phyloP scores from a whole-genome alignment of 2,113 vertebrate genomes.

The Cryptotis parvus region DNA sequence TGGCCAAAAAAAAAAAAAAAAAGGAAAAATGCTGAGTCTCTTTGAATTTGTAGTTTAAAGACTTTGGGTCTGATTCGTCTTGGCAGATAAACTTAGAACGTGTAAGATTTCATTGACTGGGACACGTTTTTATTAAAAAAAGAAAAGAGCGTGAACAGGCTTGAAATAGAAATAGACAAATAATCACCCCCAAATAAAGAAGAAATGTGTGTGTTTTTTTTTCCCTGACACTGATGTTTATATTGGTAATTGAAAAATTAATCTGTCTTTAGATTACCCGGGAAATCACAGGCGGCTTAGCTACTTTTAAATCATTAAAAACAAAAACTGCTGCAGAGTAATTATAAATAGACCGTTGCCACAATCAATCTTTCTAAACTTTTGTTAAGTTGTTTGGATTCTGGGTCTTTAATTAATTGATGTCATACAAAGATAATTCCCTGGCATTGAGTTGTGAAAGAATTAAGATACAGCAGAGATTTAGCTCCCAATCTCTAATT shows the following conservation, averaged over 20 bases:
- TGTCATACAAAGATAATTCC: constrained; percentile 12
- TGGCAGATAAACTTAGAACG: background rate
- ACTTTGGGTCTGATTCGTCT: rapidly evolving
- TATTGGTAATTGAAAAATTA: constrained; percentile 85
- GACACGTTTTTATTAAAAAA: background rate
- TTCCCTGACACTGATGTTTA: constrained; percentile 79
- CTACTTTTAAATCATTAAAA: constrained; percentile 64
- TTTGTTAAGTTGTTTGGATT: constrained; percentile 78
- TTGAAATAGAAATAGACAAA: constrained; percentile 51
- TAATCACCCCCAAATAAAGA: constrained; percentile 43
- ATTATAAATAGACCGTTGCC: constrained; percentile 67
- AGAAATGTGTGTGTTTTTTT: constrained; percentile 63
- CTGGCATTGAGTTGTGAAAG: constrained; percentile 58
- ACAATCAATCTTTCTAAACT: constrained; percentile 74
- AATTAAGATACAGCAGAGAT: constrained; percentile 53
- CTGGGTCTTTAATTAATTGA: constrained; percentile 72
- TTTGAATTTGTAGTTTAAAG: background rate
- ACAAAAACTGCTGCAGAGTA: constrained; percentile 37
- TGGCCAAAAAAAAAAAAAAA: too few species aligned
- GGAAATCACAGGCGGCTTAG: constrained; percentile 59
- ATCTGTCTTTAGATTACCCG: constrained; percentile 79
- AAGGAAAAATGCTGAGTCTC: too few species aligned
- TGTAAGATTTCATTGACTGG: background rate
- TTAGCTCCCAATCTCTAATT: constrained; percentile 28
- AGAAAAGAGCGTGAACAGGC: background rate